Evolutionary conservation across 2,888 invertebrate species (phyloP).

Genomic region (Megamerina dolium): DNA sequence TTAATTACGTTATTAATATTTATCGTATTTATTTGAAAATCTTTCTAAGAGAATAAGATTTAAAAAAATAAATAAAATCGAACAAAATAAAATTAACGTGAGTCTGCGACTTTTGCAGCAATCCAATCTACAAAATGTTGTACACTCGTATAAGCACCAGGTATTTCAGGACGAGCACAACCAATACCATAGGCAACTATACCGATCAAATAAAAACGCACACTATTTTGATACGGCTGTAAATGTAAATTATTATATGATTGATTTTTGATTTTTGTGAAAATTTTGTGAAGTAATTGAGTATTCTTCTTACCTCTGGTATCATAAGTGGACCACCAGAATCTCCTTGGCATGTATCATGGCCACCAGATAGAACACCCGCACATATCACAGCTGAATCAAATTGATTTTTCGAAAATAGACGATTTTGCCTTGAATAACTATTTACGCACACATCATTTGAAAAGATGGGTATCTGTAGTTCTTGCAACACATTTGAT

Average conservation of each 20-base stretch:
- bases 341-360: slow-evolving; percentile 48
- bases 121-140: slow-evolving; percentile 62
- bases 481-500: slow-evolving; percentile 59
- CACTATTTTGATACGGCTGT: slow-evolving; percentile 14
- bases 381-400: slow-evolving; percentile 43
- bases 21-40: too few species aligned
- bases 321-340: slow-evolving; percentile 49
- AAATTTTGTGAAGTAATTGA: not conserved
- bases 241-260: too few species aligned
- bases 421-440: slow-evolving; percentile 32
- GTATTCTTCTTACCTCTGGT: slow-evolving; percentile 29
- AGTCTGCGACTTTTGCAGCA: slow-evolving; percentile 38
- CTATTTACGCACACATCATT: slow-evolving; percentile 55
- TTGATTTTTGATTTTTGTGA: too few species aligned
- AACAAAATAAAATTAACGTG: slow-evolving; percentile 18
- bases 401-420: slow-evolving; percentile 39
- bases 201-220: slow-evolving; percentile 54
- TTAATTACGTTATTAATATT: too few species aligned
- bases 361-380: slow-evolving; percentile 40
- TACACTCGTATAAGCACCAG: slow-evolving; percentile 61
- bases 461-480: slow-evolving; percentile 64
- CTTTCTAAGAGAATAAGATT: too few species aligned
- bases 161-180: slow-evolving; percentile 58
- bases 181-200: slow-evolving; percentile 63
- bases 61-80: slow-evolving; percentile 4